phyloP scores from a whole-genome alignment of 2,888 invertebrate species.

The Tubulanus polymorphus region DNA sequence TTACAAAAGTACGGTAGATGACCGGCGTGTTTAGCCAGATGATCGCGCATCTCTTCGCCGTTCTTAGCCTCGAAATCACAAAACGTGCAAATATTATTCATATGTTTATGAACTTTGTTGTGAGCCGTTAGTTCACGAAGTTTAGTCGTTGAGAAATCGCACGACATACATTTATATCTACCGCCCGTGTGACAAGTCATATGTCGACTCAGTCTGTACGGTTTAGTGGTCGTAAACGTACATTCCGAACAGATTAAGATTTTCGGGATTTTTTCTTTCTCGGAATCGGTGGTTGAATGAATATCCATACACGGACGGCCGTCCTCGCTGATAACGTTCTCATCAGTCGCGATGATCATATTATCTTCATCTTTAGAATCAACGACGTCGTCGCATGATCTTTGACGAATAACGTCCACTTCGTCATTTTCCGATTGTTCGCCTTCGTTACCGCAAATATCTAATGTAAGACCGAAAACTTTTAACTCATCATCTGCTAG shows the following conservation, averaged over 20 bases:
- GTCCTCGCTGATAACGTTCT: too few relatives aligned
- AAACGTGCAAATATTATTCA: slow-evolving; percentile 44
- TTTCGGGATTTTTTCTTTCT: too few relatives aligned
- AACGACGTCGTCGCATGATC: too few relatives aligned
- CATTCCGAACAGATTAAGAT: slow-evolving; percentile 19
- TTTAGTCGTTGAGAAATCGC: slow-evolving; percentile 28
- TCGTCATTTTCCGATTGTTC: too few relatives aligned
- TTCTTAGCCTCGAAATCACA: slow-evolving; percentile 46
- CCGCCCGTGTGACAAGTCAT: neutral
- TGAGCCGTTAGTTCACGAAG: slow-evolving; percentile 30
- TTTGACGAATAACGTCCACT: too few relatives aligned
- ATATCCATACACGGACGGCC: too few relatives aligned
- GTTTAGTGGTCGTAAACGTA: slow-evolving; percentile 7
- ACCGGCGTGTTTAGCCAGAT: slow-evolving; percentile 55
- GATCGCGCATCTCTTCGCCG: slow-evolving; percentile 41
- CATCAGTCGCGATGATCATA: too few relatives aligned
- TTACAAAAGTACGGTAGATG: slow-evolving; percentile 58
- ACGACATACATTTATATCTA: slow-evolving; percentile 29
- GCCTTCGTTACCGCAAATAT: too few relatives aligned
- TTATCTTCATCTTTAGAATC: too few relatives aligned
- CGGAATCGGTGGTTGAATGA: too few relatives aligned
- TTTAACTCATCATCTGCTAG: too few relatives aligned
- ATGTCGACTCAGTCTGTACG: slow-evolving; percentile 14
- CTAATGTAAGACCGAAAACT: too few relatives aligned
- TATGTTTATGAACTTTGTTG: slow-evolving; percentile 31